Percentiles rank a stretch among this genome's conserved stretches.
These are phyloP conservation scores for Euclidia mi DNA, from an alignment of 2,888 invertebrate species.

Conservation along the genomic window DNA sequence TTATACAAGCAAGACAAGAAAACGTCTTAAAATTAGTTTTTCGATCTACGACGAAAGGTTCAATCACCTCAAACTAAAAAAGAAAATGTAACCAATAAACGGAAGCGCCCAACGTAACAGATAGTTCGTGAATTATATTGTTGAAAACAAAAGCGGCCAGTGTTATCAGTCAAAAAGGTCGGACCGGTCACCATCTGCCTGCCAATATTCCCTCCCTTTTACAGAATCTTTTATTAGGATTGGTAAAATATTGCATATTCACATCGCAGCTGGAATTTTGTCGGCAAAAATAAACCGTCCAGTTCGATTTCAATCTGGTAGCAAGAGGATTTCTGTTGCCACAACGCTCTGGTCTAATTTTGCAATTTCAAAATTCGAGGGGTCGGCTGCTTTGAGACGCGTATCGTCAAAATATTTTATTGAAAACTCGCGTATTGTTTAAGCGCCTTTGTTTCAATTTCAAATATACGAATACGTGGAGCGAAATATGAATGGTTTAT, in stretches of 20 bases:
- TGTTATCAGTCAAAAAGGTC: slow-evolving; percentile 43
- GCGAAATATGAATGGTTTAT: neutral
- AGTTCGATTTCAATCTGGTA: slow-evolving; percentile 63
- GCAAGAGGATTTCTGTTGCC: slow-evolving; percentile 37
- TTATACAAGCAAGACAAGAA: no score
- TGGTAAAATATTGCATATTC: slow-evolving; percentile 80
- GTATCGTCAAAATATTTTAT: slow-evolving; percentile 30
- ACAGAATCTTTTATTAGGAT: slow-evolving; percentile 71
- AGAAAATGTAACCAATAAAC: neutral
- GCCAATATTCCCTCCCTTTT: slow-evolving; percentile 53
- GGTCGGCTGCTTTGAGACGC: slow-evolving; percentile 8
- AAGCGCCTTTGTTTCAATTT: slow-evolving; percentile 14
- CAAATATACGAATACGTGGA: neutral
- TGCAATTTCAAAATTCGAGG: slow-evolving; percentile 27
- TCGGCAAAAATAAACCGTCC: slow-evolving; percentile 56
- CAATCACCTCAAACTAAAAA: neutral
- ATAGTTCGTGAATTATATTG: slow-evolving; percentile 25
- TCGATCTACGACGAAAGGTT: no score
- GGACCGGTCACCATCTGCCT: slow-evolving; percentile 59
- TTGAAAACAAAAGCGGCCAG: slow-evolving; percentile 42
- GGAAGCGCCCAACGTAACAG: slow-evolving; percentile 7
- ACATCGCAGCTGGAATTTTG: slow-evolving; percentile 69
- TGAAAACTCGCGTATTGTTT: slow-evolving; percentile 24
- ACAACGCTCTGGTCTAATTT: slow-evolving; percentile 47
- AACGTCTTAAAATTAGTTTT: neutral